phyloP scores from a whole-genome alignment of 2,797 vertebrate species.

The Threskiornis aethiopicus region DNA sequence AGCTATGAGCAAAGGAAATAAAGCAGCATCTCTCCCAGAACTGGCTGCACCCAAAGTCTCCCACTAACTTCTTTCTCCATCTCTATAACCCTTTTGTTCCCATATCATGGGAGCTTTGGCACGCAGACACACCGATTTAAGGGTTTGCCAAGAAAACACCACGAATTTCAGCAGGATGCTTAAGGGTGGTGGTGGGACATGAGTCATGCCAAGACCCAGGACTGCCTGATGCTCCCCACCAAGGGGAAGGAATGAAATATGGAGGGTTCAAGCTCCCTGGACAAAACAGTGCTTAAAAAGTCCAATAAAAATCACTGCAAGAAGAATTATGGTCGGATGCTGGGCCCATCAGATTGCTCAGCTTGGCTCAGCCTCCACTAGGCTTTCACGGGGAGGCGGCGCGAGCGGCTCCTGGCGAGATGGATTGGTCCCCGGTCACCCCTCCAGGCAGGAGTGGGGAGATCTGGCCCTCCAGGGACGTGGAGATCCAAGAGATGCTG shows the following conservation, averaged over 20 bases:
- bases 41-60: not conserved
- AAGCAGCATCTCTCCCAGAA: not conserved
- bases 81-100: not conserved
- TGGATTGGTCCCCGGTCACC: not conserved
- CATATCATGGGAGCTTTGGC: not conserved
- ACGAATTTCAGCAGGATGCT: not conserved
- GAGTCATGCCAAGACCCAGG: not conserved
- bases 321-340: not conserved
- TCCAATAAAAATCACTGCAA: not conserved
- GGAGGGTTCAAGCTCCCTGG: not conserved
- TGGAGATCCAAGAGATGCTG: not conserved
- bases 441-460: not conserved
- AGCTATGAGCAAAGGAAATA: not conserved
- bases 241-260: not conserved
- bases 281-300: not conserved
- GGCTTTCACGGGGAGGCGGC: not conserved
- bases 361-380: not conserved
- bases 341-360: not conserved
- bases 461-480: not conserved
- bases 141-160: not conserved
- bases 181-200: not conserved
- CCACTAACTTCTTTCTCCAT: not conserved
- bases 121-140: accelerated
- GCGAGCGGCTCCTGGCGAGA: not conserved
- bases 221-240: not conserved